Percentiles rank a stretch among this genome's conserved stretches.
These are phyloP conservation scores for Serripes groenlandicus DNA, from an alignment of 2,888 invertebrate genomes.

Conservation along the genomic window DNA sequence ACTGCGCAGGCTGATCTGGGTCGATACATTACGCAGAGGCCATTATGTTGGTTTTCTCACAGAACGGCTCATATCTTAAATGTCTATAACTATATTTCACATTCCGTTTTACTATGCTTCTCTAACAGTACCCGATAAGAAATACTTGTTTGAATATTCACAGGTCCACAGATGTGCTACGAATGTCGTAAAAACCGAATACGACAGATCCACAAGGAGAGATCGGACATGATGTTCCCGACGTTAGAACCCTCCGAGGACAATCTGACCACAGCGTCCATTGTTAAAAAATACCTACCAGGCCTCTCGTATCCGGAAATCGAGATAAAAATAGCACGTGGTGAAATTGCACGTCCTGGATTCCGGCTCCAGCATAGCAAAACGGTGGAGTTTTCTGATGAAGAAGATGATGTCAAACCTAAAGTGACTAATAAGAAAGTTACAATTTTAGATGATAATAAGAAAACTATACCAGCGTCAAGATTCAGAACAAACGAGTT, in stretches of 20 bases:
- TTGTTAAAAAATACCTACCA: conserved; percentile 76
- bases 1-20: no score
- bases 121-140: no score
- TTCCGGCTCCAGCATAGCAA: conserved; percentile 55
- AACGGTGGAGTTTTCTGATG: conserved; percentile 55
- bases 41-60: no score
- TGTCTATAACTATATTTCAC: no score
- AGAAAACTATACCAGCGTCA: conserved; percentile 17
- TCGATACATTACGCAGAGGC: no score
- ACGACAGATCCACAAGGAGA: conserved; percentile 65
- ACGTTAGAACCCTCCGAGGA: conserved; percentile 75
- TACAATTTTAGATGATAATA: conserved; percentile 48
- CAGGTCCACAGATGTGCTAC: conserved; percentile 80
- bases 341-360: conserved; percentile 73
- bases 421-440: conserved; percentile 58
- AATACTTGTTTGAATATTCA: background rate
- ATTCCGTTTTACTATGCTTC: no score
- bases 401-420: conserved; percentile 46
- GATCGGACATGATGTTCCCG: conserved; percentile 72
- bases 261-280: conserved; percentile 75
- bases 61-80: no score
- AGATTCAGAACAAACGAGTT: conserved; percentile 54
- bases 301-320: conserved; percentile 74
- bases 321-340: conserved; percentile 77
- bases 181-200: conserved; percentile 75